Conservation (phyloP, 2,888 invertebrate genomes). For the Chelonus formosanus region DNA sequence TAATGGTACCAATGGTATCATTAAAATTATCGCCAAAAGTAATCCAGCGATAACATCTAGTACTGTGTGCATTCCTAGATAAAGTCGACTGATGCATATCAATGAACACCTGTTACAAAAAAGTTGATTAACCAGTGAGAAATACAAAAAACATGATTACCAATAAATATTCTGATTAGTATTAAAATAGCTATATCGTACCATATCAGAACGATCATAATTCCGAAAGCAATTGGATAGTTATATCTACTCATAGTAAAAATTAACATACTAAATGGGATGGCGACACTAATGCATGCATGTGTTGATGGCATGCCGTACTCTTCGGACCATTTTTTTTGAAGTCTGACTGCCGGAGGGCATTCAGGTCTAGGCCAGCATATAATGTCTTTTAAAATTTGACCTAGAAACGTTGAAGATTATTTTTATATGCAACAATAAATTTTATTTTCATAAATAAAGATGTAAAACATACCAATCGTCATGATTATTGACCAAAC, state of each 20-base stretch:
- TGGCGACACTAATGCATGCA: constrained; percentile 88
- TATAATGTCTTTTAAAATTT: constrained; percentile 88
- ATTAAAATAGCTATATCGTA: constrained; percentile 39
- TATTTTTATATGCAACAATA: too few relatives aligned
- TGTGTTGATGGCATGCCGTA: constrained; percentile 97
- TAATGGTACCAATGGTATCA: constrained; percentile 78
- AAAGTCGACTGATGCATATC: constrained; percentile 85
- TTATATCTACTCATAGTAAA: constrained; percentile 84
- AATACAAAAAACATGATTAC: neutral
- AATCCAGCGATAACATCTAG: constrained; percentile 86
- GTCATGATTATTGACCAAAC: constrained; percentile 88
- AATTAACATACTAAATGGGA: constrained; percentile 85
- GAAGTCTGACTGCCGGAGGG: constrained; percentile 83
- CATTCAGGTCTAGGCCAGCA: constrained; percentile 85
- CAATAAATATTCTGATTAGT: neutral
- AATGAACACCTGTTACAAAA: constrained; percentile 70
- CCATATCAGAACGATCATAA: constrained; percentile 72
- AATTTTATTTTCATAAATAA: too few relatives aligned
- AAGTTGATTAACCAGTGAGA: neutral
- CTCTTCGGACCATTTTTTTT: constrained; percentile 88
- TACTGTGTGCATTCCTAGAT: constrained; percentile 93
- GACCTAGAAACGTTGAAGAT: constrained; percentile 68
- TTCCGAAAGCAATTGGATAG: constrained; percentile 72
- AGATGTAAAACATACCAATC: constrained; percentile 69
- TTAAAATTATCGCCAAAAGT: constrained; percentile 72